Base-by-base conservation (phyloP, 2,888 invertebrate species). In the Sphaerophoria rueppellii region DNA sequence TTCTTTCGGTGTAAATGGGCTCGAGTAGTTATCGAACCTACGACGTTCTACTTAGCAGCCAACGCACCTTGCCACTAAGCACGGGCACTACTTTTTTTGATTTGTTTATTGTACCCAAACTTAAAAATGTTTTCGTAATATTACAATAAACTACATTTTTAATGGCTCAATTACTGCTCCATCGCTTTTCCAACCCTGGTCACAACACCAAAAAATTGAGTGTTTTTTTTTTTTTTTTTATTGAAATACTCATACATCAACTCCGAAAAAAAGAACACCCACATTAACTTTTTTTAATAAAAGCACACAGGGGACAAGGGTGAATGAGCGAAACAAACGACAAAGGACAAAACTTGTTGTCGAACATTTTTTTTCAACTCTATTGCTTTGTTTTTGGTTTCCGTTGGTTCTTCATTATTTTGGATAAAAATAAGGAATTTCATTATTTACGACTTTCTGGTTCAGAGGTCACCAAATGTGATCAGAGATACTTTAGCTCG, bases 381-480 rank as follows among this genome's bases (percentile, higher is more conserved):
- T 70, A 12, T 71, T 76, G 35, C 58, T 43, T 58, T 58, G 58
- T 65, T 67, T 57, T 48, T 55, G 52, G 48, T 43, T 63, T 46
- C 52, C 55, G 50, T 34, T 71, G 67, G 24, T 71, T 65, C 37
- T 65, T 83, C 83, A 85, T 85, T 85, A 74, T 80, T 86, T 80
- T 80, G 78, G 71, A 86, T 80, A 83, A 86, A 43, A 87, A 83
- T 86, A 75, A 82, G 74, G 86, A 86, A 87, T 88, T 89, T 88
- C 82, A 88, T 90, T 90, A 90, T 90, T 90, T 90, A 90, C 89
- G 90, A 90, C 89, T 90, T 90, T 90, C 89, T 89, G 89, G 89
- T 90, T 90, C 89, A 89, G 88, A 89, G 89, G 89, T 89, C 89
- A 89, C 81, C 79, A 79, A 80, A 74, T 79, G 79, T 80, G 80